Percentiles rank a stretch among this genome's conserved stretches.
Conservation (phyloP, 2,888 invertebrate species). For the Drosophila stalkeri region DNA sequence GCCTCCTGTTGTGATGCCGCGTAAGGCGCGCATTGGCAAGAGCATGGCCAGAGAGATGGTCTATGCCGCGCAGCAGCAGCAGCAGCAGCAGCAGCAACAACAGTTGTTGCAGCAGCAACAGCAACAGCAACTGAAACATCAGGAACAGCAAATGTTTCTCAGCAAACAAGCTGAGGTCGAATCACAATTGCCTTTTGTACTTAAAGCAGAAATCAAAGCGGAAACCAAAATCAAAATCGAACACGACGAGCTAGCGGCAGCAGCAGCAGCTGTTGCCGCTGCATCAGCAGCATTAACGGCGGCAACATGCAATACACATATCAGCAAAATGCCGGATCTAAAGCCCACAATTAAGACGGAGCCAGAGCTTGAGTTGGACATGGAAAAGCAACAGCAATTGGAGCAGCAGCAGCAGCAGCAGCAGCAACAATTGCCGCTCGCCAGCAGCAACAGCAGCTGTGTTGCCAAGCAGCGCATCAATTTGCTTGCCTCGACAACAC, state of each 20-base stretch:
- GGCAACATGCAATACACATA: slow-evolving; percentile 63
- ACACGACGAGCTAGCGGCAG: slow-evolving; percentile 66
- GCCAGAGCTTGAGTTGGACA: slow-evolving; percentile 58
- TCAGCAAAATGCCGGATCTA: slow-evolving; percentile 73
- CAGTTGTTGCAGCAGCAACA: slow-evolving; percentile 25
- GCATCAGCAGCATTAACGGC: slow-evolving; percentile 23
- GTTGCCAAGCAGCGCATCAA: slow-evolving; percentile 74
- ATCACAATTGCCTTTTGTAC: slow-evolving; percentile 76
- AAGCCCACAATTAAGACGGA: slow-evolving; percentile 83
- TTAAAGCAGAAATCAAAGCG: slow-evolving; percentile 84
- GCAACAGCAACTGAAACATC: slow-evolving; percentile 11
- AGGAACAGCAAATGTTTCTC: slow-evolving; percentile 22
- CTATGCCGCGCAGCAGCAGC: slow-evolving; percentile 76
- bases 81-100: slow-evolving; percentile 38
- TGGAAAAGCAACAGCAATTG: slow-evolving; percentile 3
- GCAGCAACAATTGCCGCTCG: slow-evolving; percentile 11
- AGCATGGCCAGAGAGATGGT: slow-evolving; percentile 88
- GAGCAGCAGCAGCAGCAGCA: background rate
- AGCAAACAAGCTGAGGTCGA: slow-evolving; percentile 30
- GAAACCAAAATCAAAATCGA: slow-evolving; percentile 85
- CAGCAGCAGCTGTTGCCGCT: slow-evolving; percentile 32
- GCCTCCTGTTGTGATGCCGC: slow-evolving; percentile 79
- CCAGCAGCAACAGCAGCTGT: slow-evolving; percentile 6
- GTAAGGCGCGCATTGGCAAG: slow-evolving; percentile 88
- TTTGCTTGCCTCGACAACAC: slow-evolving; percentile 71